Conservation (phyloP, 2,113 vertebrate genomes). For the Burhinus bistriatus region DNA sequence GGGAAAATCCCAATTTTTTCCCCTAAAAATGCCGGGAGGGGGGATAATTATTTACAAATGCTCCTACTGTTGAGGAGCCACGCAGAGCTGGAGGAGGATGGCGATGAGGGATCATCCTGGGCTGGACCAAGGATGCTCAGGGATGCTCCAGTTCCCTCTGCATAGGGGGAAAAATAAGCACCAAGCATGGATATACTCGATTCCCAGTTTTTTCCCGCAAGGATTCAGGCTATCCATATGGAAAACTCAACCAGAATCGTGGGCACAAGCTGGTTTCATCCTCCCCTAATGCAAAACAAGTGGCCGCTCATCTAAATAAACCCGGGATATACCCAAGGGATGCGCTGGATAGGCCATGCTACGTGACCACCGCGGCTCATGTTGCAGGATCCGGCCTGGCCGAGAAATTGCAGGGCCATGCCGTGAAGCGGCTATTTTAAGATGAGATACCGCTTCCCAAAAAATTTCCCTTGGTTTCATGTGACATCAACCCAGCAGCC, state of each 20-base stretch:
- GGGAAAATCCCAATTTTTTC: background rate
- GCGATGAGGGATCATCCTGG: background rate
- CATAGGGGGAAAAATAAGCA: background rate
- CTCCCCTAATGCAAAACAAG: accelerated
- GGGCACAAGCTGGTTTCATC: accelerated
- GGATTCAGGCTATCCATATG: accelerated
- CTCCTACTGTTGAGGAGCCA: background rate
- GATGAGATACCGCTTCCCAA: background rate
- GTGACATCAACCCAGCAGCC: background rate
- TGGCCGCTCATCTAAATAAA: accelerated
- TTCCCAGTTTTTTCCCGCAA: background rate
- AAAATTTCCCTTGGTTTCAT: background rate
- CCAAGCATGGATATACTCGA: accelerated
- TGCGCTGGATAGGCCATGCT: background rate
- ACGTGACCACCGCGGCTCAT: background rate
- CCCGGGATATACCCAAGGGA: accelerated
- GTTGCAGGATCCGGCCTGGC: background rate
- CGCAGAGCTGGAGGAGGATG: background rate
- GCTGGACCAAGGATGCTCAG: too few species aligned
- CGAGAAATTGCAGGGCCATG: accelerated
- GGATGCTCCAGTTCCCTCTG: background rate
- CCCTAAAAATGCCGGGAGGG: background rate
- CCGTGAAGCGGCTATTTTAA: background rate
- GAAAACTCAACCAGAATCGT: accelerated
- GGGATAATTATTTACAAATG: background rate